Conservation (phyloP, 2,888 invertebrate genomes). For the Heterodera filipjevi region DNA sequence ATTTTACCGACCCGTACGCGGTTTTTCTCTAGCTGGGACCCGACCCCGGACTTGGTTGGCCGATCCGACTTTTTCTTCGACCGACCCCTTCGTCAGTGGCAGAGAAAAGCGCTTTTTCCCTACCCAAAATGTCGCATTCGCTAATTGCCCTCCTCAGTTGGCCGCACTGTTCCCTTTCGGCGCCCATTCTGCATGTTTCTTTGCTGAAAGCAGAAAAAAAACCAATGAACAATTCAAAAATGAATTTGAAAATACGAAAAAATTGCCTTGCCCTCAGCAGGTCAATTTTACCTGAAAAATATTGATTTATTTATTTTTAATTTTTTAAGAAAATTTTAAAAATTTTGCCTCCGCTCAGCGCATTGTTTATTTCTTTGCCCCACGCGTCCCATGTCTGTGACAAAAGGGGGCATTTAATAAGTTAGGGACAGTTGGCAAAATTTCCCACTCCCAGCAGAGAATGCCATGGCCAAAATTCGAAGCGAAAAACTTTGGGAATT, state of each 20-base stretch:
- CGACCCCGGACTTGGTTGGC: too few species aligned
- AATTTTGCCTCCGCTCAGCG: conserved; percentile 49
- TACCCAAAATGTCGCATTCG: conserved; percentile 59
- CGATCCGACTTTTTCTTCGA: not conserved
- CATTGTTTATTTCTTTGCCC: conserved; percentile 59
- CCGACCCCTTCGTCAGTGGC: too few species aligned
- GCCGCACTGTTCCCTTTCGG: conserved; percentile 63
- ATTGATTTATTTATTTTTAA: not conserved
- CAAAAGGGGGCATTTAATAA: not conserved
- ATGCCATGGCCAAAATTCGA: too few species aligned
- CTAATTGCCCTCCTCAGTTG: conserved; percentile 56
- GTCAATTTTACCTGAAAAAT: conserved; percentile 52
- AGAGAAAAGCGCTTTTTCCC: too few species aligned
- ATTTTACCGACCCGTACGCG: too few species aligned
- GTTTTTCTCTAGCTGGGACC: too few species aligned
- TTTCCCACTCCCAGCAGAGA: too few species aligned
- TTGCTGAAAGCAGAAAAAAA: conserved; percentile 46
- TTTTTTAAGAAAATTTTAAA: too few species aligned
- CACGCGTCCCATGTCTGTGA: conserved; percentile 59
- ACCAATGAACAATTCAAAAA: not conserved
- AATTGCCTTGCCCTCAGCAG: conserved; percentile 57
- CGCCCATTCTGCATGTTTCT: conserved; percentile 62
- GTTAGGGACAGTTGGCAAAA: too few species aligned
- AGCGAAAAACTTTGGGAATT: too few species aligned
- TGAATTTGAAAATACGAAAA: not conserved